Conservation (phyloP, 2,888 invertebrate genomes). For the Ormyrus labotus region DNA sequence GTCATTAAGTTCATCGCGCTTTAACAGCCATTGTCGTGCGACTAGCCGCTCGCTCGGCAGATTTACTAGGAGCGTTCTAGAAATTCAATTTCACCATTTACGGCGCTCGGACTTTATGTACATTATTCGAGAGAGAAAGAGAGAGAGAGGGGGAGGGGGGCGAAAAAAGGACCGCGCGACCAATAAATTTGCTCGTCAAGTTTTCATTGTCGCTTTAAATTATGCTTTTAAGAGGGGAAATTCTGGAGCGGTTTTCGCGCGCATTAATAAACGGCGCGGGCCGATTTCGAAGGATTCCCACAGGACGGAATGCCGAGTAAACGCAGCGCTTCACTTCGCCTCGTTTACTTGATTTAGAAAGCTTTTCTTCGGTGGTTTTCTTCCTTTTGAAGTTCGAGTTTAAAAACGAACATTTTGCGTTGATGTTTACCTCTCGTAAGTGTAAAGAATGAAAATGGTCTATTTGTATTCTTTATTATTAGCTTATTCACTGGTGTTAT, state of each 20-base stretch:
- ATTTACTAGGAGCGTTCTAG: constrained; percentile 45
- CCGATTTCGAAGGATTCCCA: too few relatives aligned
- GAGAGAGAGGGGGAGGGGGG: not conserved
- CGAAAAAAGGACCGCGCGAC: not conserved
- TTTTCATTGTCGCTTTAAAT: constrained; percentile 43
- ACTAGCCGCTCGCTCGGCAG: not conserved
- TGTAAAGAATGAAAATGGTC: too few relatives aligned
- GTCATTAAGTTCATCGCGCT: constrained; percentile 39
- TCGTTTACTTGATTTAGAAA: too few relatives aligned
- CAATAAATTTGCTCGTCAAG: constrained; percentile 2
- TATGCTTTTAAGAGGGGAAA: constrained; percentile 17
- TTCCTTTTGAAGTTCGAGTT: too few relatives aligned
- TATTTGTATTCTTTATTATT: too few relatives aligned
- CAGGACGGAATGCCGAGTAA: too few relatives aligned
- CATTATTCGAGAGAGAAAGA: not conserved
- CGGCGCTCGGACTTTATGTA: constrained; percentile 13
- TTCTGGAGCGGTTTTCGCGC: not conserved
- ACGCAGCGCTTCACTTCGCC: too few relatives aligned
- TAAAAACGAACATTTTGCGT: too few relatives aligned
- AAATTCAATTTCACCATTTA: constrained; percentile 51
- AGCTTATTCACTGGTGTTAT: too few relatives aligned
- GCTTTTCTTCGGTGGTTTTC: too few relatives aligned
- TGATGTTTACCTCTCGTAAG: too few relatives aligned
- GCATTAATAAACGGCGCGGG: too few relatives aligned
- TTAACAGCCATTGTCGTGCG: constrained; percentile 30